Conservation (phyloP, 2,888 invertebrate species). For the Tenthredo distinguenda region DNA sequence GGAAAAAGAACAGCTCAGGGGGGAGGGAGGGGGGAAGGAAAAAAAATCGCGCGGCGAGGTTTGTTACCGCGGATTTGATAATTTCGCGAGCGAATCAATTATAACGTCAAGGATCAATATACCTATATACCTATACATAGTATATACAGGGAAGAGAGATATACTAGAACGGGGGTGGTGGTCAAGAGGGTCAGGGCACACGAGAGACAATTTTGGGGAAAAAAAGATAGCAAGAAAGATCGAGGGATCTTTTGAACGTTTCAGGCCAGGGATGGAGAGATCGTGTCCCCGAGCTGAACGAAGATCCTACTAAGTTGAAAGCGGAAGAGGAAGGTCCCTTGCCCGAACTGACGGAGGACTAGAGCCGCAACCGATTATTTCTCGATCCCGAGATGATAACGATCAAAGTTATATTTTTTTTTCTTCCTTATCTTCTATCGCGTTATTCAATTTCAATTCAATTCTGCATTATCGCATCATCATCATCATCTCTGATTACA, state of each 20-base stretch:
- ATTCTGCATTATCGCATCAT: too few species aligned
- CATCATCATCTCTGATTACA: too few species aligned
- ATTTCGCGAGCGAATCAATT: too few species aligned
- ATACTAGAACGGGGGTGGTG: too few species aligned
- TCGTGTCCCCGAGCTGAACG: constrained; percentile 77
- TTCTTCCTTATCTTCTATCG: background rate
- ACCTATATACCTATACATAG: too few species aligned
- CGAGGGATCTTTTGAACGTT: constrained; percentile 74
- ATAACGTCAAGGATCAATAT: too few species aligned
- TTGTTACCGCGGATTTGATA: too few species aligned
- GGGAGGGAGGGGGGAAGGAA: too few species aligned
- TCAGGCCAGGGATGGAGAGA: constrained; percentile 77
- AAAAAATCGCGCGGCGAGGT: too few species aligned
- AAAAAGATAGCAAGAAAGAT: constrained; percentile 64
- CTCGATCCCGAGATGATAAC: background rate
- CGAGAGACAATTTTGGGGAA: constrained; percentile 53
- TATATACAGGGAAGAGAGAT: too few species aligned
- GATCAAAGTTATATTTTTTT: background rate
- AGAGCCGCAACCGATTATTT: background rate
- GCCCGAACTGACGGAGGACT: constrained; percentile 69
- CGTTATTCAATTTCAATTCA: too few species aligned
- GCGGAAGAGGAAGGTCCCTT: constrained; percentile 67
- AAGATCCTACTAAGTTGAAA: constrained; percentile 72
- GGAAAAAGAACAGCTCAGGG: too few species aligned
- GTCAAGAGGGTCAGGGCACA: constrained; percentile 43